These are phyloP conservation scores for Tangara arthus DNA, from an alignment of 2,797 vertebrate species.

Conservation along the genomic window DNA sequence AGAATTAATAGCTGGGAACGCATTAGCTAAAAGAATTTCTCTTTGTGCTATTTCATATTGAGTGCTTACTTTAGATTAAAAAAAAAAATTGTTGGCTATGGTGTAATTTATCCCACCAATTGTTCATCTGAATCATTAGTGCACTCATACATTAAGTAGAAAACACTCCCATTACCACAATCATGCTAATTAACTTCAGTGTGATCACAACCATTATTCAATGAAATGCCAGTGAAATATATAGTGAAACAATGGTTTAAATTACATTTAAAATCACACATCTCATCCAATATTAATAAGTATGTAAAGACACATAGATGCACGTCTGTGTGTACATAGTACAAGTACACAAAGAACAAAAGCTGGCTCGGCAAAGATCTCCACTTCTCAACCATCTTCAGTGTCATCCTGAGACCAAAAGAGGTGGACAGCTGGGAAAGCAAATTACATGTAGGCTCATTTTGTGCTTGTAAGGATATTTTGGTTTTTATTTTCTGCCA, in stretches of 20 bases:
- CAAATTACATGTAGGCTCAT: neutral
- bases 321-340: fast-evolving
- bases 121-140: neutral
- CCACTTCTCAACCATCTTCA: neutral
- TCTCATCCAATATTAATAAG: neutral
- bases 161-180: neutral
- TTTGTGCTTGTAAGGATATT: neutral
- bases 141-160: neutral
- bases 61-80: neutral
- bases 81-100: neutral
- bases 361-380: neutral
- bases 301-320: neutral
- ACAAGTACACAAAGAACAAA: neutral
- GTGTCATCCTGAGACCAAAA: neutral
- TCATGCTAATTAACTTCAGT: neutral
- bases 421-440: neutral
- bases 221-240: neutral
- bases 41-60: neutral
- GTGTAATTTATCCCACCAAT: neutral
- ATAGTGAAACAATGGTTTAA: neutral
- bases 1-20: conserved; percentile 9
- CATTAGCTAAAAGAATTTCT: neutral
- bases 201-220: neutral
- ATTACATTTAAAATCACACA: neutral
- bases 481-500: neutral